phyloP scores from a whole-genome alignment of 2,888 invertebrate genomes.

The Pachycephus smyrnensis region DNA sequence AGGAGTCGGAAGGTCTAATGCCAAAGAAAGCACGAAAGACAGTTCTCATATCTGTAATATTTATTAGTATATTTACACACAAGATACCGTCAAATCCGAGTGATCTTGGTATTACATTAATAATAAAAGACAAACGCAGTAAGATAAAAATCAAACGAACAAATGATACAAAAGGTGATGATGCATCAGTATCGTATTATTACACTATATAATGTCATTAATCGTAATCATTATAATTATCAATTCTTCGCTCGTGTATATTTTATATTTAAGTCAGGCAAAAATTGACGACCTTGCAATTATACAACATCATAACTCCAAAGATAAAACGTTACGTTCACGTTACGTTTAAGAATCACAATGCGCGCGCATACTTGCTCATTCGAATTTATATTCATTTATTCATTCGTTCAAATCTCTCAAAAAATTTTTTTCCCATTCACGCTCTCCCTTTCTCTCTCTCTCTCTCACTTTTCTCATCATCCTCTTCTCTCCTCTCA shows the following conservation, averaged over 20 bases:
- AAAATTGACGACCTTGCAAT: constrained; percentile 58
- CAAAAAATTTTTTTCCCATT: constrained; percentile 9
- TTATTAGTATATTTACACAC: constrained; percentile 44
- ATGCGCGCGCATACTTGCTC: constrained; percentile 22
- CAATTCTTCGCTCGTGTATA: constrained; percentile 43
- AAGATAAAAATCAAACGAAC: constrained; percentile 64
- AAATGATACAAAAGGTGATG: constrained; percentile 65
- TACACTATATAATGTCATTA: constrained; percentile 24
- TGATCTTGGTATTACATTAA: constrained; percentile 63
- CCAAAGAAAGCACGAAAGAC: not conserved
- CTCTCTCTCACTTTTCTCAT: not conserved
- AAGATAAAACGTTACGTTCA: constrained; percentile 15
- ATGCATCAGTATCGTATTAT: constrained; percentile 48
- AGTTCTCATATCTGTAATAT: not conserved
- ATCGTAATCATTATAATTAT: constrained; percentile 30
- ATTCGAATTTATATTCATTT: no score
- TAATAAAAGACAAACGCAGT: constrained; percentile 66
- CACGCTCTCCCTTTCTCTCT: constrained; percentile 23
- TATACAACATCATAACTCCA: constrained; percentile 24
- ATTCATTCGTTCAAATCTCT: no score
- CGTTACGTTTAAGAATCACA: constrained; percentile 29
- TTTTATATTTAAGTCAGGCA: constrained; percentile 53
- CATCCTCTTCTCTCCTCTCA: not conserved
- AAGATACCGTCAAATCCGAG: constrained; percentile 56
- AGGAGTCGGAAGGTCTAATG: no score